phyloP scores from a whole-genome alignment of 1,140 invertebrate genomes.

The Antheraea pernyi region DNA sequence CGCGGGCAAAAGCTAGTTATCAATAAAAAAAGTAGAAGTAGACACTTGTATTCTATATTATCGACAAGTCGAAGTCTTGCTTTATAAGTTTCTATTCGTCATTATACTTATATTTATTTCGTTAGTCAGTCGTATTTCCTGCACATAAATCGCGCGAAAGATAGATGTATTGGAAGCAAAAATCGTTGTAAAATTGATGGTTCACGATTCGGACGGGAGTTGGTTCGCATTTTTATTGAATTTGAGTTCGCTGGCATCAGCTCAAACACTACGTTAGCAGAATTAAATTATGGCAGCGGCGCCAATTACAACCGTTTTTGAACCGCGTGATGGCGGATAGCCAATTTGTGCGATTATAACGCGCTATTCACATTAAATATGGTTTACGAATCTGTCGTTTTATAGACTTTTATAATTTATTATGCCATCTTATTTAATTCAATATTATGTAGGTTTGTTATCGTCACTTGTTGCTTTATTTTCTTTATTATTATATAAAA shows the following conservation, averaged over 20 bases:
- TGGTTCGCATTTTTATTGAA: conserved; percentile 62
- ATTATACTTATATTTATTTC: too few relatives aligned
- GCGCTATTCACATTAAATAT: conserved; percentile 44
- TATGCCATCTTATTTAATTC: background rate
- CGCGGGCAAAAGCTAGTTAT: too few relatives aligned
- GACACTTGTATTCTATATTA: too few relatives aligned
- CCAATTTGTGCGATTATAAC: conserved; percentile 56
- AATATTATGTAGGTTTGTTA: background rate
- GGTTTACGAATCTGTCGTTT: conserved; percentile 8
- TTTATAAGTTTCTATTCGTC: too few relatives aligned
- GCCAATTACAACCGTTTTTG: conserved; percentile 66
- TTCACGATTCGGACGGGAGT: conserved; percentile 34
- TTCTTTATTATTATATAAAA: too few relatives aligned
- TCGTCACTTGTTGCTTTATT: too few relatives aligned
- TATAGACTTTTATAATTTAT: background rate
- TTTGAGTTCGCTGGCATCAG: conserved; percentile 56
- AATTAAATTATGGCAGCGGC: conserved; percentile 67
- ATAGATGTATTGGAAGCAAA: background rate
- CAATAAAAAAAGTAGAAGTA: too few relatives aligned
- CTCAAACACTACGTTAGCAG: conserved; percentile 65
- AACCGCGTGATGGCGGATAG: conserved; percentile 58
- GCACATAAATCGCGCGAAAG: too few relatives aligned
- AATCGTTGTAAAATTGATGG: conserved; percentile 46
- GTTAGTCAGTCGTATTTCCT: too few relatives aligned
- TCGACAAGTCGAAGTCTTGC: too few relatives aligned